Percentiles rank a stretch among this genome's conserved stretches.
Conservation (phyloP, 2,888 invertebrate genomes). For the Thereva unica region DNA sequence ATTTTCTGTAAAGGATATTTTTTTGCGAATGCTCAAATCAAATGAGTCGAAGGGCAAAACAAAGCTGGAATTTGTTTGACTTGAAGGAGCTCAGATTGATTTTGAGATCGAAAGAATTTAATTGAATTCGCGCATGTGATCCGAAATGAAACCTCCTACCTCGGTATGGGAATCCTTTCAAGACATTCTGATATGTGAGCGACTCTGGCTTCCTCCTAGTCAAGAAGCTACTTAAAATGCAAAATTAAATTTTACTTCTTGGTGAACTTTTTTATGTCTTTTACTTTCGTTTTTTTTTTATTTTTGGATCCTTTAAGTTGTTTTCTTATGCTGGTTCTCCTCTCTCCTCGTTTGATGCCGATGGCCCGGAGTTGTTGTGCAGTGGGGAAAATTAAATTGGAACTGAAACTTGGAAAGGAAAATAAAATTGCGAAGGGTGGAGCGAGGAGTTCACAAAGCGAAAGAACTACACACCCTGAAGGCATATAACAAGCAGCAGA, state of each 20-base stretch:
- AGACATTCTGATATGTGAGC: conserved; percentile 19
- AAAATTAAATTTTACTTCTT: conserved; percentile 38
- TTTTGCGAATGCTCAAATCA: conserved; percentile 20
- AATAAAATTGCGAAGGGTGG: conserved; percentile 28
- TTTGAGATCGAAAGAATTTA: conserved; percentile 57
- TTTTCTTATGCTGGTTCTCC: too few species aligned
- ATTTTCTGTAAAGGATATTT: neutral
- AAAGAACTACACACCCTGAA: conserved; percentile 35
- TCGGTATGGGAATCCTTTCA: neutral
- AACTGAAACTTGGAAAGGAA: conserved; percentile 17
- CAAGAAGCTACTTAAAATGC: conserved; percentile 37
- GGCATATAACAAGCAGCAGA: conserved; percentile 35
- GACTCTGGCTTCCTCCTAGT: neutral
- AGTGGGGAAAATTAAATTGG: conserved; percentile 38
- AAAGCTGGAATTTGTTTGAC: conserved; percentile 18
- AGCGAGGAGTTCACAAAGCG: conserved; percentile 7
- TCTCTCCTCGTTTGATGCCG: neutral
- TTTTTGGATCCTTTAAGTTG: neutral
- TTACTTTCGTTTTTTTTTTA: conserved; percentile 21
- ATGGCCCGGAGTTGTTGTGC: neutral
- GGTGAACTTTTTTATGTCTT: conserved; percentile 20
- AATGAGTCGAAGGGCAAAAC: conserved; percentile 30
- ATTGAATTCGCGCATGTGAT: conserved; percentile 55
- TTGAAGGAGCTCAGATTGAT: conserved; percentile 10
- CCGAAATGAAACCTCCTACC: neutral